These are phyloP conservation scores for Cardiocondyla obscurior DNA, from an alignment of 1,140 invertebrate genomes.

Conservation along the genomic window DNA sequence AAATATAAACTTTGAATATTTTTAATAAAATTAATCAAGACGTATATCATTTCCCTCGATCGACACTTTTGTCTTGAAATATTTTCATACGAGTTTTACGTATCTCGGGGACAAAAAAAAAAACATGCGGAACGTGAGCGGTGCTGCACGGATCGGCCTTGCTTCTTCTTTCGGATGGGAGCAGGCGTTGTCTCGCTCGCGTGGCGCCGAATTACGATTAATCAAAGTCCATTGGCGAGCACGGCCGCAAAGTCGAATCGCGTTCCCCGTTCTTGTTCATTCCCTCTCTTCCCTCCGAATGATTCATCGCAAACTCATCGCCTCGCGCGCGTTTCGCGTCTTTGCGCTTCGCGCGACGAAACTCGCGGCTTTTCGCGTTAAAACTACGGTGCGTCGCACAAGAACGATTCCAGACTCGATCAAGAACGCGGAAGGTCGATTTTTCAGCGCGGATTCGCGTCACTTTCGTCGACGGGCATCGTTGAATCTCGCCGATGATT, in stretches of 20 bases:
- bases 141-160: neutral
- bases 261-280: neutral
- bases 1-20: no score
- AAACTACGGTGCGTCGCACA: neutral
- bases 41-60: no score
- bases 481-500: no score
- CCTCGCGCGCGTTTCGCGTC: neutral
- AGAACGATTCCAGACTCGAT: no score
- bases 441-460: no score
- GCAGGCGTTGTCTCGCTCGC: neutral
- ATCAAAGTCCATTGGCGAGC: neutral
- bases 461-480: no score
- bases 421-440: no score
- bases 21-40: no score
- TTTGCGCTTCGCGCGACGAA: neutral
- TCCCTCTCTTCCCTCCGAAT: no score
- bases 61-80: no score
- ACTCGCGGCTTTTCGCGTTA: neutral
- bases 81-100: neutral
- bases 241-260: neutral
- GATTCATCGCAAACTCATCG: constrained; percentile 28
- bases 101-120: neutral
- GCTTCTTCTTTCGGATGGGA: neutral
- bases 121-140: neutral
- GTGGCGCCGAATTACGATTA: neutral